phyloP scores from a whole-genome alignment of 2,888 invertebrate species.

The Gari tellinella region DNA sequence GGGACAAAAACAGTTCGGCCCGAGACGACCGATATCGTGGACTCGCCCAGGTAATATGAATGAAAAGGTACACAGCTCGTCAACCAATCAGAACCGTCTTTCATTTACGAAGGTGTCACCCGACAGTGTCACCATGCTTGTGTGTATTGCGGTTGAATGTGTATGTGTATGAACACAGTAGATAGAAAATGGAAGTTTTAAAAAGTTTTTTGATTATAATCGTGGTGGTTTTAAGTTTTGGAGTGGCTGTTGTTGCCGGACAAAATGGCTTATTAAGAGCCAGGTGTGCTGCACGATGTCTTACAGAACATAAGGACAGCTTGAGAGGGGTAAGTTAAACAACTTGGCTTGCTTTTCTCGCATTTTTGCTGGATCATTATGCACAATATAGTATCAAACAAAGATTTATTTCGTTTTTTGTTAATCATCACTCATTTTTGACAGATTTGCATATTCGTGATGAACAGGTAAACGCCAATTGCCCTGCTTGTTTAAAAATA shows the following conservation, averaged over 20 bases:
- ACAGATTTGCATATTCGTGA: too few relatives aligned
- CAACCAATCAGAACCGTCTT: conserved; percentile 47
- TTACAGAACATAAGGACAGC: conserved; percentile 57
- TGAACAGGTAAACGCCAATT: too few relatives aligned
- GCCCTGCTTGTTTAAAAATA: too few relatives aligned
- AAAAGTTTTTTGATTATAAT: conserved; percentile 56
- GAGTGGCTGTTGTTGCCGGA: conserved; percentile 57
- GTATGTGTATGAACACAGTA: conserved; percentile 32
- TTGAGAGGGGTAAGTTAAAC: conserved; percentile 48
- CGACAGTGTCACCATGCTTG: conserved; percentile 42
- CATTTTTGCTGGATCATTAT: too few relatives aligned
- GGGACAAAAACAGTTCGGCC: too few relatives aligned
- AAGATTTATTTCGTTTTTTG: too few relatives aligned
- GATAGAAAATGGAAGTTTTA: conserved; percentile 48
- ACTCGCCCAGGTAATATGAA: conserved; percentile 52
- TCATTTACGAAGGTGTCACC: conserved; percentile 45
- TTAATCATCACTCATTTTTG: too few relatives aligned
- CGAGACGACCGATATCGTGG: conserved; percentile 20
- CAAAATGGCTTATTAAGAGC: conserved; percentile 62
- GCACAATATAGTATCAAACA: too few relatives aligned
- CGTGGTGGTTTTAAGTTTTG: conserved; percentile 62
- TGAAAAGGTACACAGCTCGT: conserved; percentile 33
- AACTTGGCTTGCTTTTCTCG: too few relatives aligned
- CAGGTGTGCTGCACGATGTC: conserved; percentile 57
- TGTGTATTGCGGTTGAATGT: conserved; percentile 10